These are phyloP conservation scores for Hystrix brachyura DNA, from an alignment of 2,113 vertebrate genomes.

Conservation along the genomic window DNA sequence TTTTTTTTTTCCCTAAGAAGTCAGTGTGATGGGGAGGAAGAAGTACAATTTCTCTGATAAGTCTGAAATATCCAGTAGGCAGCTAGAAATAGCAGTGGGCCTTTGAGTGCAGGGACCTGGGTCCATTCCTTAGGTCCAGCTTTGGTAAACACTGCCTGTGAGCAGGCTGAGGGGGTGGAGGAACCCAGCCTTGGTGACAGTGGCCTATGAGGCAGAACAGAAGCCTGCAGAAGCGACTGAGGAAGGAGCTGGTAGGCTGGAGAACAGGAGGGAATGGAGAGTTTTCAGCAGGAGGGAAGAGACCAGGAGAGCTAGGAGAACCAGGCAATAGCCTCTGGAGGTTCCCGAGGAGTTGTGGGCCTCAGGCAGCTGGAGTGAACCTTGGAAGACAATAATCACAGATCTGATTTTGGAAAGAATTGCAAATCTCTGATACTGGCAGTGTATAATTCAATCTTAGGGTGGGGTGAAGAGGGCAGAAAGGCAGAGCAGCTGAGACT, in stretches of 20 bases:
- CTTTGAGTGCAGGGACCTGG: neutral
- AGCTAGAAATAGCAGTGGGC: neutral
- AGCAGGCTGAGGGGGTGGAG: neutral
- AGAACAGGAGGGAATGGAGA: neutral
- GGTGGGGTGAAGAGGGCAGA: neutral
- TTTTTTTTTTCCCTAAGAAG: neutral
- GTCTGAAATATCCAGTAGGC: neutral
- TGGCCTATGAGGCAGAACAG: neutral
- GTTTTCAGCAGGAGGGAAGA: neutral
- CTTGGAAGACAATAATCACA: neutral
- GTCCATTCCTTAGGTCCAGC: neutral
- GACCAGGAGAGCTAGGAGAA: neutral
- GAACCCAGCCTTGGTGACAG: neutral
- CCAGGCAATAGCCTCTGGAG: neutral
- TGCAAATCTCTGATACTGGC: neutral
- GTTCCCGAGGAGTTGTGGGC: neutral
- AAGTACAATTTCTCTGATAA: neutral
- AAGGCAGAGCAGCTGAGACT: no score
- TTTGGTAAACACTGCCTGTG: neutral
- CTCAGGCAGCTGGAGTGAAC: neutral
- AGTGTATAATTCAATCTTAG: neutral
- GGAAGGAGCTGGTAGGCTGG: conserved; percentile 15
- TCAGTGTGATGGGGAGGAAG: neutral
- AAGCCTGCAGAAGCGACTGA: neutral
- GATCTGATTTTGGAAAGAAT: neutral